Evolutionary conservation across 64 coral and sea anemone species (phyloP), one percentile per base, ranked within the genome.

Genomic region (Montipora sp.): DNA sequence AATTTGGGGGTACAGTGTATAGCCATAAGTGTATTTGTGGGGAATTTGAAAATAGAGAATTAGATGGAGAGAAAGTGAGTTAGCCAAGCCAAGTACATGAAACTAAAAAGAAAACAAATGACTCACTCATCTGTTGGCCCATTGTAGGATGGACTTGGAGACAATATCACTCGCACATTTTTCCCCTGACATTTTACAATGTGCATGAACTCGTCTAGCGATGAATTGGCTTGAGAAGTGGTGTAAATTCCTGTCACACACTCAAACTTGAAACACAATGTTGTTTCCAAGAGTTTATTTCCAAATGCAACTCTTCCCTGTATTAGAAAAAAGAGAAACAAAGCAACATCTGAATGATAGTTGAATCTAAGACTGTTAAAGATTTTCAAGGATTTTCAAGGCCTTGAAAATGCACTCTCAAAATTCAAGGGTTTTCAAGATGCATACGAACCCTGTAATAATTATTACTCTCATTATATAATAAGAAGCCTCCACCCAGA

Each of bases 301-400:
- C 97, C 97, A 96, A 99, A 99, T 75, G 97, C 92, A 49, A 96
- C 48, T 91, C 96, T 99, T 44, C 97, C 97, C 97, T 99, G 70
- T 18, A 89, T 36, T 21, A 63, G 8, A 11, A 8, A 24, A 22
- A 49, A 36, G 3, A 19, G 49, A 49, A 49, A 5, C 13, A 78
- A 48, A 48, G 18, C 5, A 72, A 15, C n/a, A 57, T 5, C 2
- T 65, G 4, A 60, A 71, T 24, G 47, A 36, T 11, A 57, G 53
- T 11, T 8, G 6, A 57, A 57, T 36, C 36, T 36, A 36, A 36
- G 36, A 36, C 36, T 36, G 36, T 36, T 36, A 36, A 2, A 36
- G 36, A 36, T 36, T 36, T 36, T 36, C 36, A 36, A 36, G 36
- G 36, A 36, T 36, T 36, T 36, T 36, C 36, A 36, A 36, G 36